Evolutionary conservation across 1,140 invertebrate genomes (phyloP).

Genomic region (Drosophila hydei): DNA sequence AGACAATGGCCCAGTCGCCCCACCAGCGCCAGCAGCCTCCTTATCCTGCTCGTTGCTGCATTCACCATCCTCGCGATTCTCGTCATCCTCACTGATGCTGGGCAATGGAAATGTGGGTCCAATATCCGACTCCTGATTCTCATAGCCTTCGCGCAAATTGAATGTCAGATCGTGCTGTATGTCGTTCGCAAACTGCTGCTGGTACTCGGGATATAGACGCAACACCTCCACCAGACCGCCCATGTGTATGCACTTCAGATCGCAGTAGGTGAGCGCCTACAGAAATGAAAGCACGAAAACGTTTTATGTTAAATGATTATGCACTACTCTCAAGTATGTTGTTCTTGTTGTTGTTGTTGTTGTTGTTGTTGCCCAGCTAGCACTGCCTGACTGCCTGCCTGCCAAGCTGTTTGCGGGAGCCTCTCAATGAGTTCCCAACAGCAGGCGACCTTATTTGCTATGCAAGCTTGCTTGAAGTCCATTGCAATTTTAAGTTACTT

Average conservation of each 20-base stretch:
- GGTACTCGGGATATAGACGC: slow-evolving; percentile 96
- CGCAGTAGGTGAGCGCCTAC: slow-evolving; percentile 95
- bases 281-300: slow-evolving; percentile 41
- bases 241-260: slow-evolving; percentile 97
- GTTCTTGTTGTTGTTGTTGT: not conserved
- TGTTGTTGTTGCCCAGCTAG: no score
- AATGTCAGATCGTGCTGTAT: slow-evolving; percentile 98
- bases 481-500: not conserved
- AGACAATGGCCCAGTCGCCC: not conserved
- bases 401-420: not conserved
- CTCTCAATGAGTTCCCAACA: slow-evolving; percentile 8
- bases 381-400: not conserved
- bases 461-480: not conserved
- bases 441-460: slow-evolving; percentile 9
- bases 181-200: slow-evolving; percentile 95
- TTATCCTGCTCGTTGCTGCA: slow-evolving; percentile 54
- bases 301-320: slow-evolving; percentile 69
- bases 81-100: slow-evolving; percentile 96
- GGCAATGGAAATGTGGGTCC: slow-evolving; percentile 92
- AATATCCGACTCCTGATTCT: slow-evolving; percentile 93
- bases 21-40: slow-evolving; percentile 60
- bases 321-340: slow-evolving; percentile 46
- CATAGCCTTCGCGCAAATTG: slow-evolving; percentile 96
- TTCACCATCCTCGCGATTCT: slow-evolving; percentile 91
- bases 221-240: slow-evolving; percentile 95